Evolutionary conservation across 2,888 invertebrate genomes (phyloP), one percentile per base, ranked within the genome.

Genomic region (Steinernema carpocapsae): DNA sequence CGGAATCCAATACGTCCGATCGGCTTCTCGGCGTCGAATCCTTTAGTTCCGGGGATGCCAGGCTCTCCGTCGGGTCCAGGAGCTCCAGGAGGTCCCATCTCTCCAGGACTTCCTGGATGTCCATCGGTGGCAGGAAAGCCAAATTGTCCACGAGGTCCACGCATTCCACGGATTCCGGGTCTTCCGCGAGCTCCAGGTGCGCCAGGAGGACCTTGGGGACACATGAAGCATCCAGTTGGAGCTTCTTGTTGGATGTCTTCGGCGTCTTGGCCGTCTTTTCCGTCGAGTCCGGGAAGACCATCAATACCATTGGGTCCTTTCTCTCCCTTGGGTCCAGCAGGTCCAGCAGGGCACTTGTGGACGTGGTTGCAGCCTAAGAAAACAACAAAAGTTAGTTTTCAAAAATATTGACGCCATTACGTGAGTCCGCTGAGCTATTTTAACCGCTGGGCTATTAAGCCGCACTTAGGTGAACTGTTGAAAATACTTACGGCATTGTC

Each of bases 341-440:
- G 81, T 72, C 84, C 85, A 32, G 83, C 78, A 51, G 85, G 83
- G 78, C 85, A 85, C 22, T 75, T 78, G 78, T 83, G 83, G 76
- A 82, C 82, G 24, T 77, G 74, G 51, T 78, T 79, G 74, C 82
- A 82, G 26, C 32, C 64, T 64, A 17, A 17, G n/a, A 48, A 32
- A 26, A 64, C 14, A 48, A 17, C 4, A 19, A 12, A 43, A 14
- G 7, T 43, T 43, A 43, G 43, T n/a, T n/a, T n/a, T n/a, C n/a
- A n/a, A n/a, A n/a, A n/a, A n/a, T n/a, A n/a, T n/a, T n/a, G n/a
- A n/a, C n/a, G n/a, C n/a, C n/a, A n/a, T n/a, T n/a, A n/a, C n/a
- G n/a, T n/a, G n/a, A n/a, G n/a, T n/a, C n/a, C n/a, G n/a, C n/a
- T n/a, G n/a, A n/a, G n/a, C n/a, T n/a, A n/a, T n/a, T n/a, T n/a